Base-by-base conservation (phyloP, 2,888 invertebrate species). In the Sisyra nigra region DNA sequence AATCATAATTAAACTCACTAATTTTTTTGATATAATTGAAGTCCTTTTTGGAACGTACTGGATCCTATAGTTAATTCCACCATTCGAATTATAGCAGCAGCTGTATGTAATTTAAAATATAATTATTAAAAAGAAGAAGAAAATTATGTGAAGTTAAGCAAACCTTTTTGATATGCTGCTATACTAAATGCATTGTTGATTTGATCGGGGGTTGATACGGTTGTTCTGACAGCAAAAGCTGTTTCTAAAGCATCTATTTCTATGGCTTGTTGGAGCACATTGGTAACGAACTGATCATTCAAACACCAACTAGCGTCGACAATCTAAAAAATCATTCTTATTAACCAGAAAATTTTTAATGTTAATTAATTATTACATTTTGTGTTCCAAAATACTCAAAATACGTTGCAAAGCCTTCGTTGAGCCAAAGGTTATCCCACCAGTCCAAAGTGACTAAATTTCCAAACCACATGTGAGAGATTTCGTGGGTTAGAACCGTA, bases 381-480 rank as follows among this genome's bases (percentile, higher is more conserved):
- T 71, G 62, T 34, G 74, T 72, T 1, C 70, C 68, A 52, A 71
- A 71, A 55, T 81, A 84, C 57, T 87, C 76, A 53, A 81, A 80
- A 57, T 74, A 82, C 53, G 72, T 68, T 0, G 81, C 81, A 48
- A 83, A 81, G 1, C 76, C 83, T 55, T 82, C 82, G 53, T 78
- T 83, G 1, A 83, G 61, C 80, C 81, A 83, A 2, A 78, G 65
- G 50, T 72, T 74, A 45, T 74, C 69, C 83, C 83, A 84, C 81
- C 81, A 81, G 29, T 74, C 70, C 44, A 76, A 74, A 1, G 83
- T 81, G 14, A 84, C 76, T 13, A 79, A 63, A 55, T 84, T 79
- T 6, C 85, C 85, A 51, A 85, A 82, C 84, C 85, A 85, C 69
- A 79, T 80, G 57, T 89, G 88, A 1, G 81, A 74, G 41, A 85